Conservation (phyloP, 2,113 vertebrate genomes). For the Oryzias javanicus region DNA sequence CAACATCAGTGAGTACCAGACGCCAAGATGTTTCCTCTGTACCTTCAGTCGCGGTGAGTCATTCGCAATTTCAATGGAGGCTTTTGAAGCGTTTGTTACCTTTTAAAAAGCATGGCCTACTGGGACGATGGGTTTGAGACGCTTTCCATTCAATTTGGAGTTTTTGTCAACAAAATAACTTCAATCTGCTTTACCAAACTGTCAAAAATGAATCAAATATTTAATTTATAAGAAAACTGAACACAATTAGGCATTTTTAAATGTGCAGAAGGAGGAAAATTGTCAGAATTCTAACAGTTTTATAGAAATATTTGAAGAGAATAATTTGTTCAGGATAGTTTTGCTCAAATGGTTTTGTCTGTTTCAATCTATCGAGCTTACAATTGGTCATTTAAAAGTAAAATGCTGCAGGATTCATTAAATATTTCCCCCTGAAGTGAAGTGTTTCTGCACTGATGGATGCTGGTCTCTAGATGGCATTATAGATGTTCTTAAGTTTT, state of each 20-base stretch:
- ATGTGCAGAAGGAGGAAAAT: no score
- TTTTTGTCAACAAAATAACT: no score
- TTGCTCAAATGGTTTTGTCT: neutral
- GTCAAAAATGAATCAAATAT: no score
- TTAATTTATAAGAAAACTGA: neutral
- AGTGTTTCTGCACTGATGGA: slow-evolving; percentile 18
- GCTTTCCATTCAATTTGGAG: no score
- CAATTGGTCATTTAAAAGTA: neutral
- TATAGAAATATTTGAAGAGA: neutral
- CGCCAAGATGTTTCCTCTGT: slow-evolving; percentile 76
- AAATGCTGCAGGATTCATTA: neutral
- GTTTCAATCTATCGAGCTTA: no score
- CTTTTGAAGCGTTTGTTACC: no score
- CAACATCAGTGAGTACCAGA: slow-evolving; percentile 45
- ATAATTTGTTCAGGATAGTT: neutral
- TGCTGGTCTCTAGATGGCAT: slow-evolving; percentile 44
- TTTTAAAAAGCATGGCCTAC: no score
- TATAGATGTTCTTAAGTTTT: neutral
- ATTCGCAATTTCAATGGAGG: slow-evolving; percentile 13
- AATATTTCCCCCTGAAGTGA: neutral
- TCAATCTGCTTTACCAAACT: no score
- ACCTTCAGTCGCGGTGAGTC: slow-evolving; percentile 78
- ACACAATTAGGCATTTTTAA: neutral
- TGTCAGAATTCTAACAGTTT: neutral
- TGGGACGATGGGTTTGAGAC: no score